Evolutionary conservation across 1,140 invertebrate genomes (phyloP).

Genomic region (Leguminivora glycinivorella): DNA sequence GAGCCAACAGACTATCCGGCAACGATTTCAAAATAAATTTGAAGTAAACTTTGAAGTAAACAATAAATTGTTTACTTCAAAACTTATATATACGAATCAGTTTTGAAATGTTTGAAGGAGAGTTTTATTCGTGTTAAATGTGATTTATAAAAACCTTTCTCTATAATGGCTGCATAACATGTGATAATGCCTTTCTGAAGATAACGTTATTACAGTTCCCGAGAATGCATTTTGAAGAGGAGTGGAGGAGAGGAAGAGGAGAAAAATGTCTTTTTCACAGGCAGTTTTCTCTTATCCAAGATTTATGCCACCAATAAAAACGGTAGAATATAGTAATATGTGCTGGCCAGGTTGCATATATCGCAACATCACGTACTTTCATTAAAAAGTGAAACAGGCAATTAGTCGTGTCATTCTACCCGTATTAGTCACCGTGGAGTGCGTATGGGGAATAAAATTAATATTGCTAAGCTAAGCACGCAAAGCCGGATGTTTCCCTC

Average conservation of each 20-base stretch:
- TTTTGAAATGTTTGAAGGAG: constrained; percentile 40
- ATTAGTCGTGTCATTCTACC: constrained; percentile 11
- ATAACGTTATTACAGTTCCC: too few relatives aligned
- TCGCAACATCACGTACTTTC: neutral
- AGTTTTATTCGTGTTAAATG: neutral
- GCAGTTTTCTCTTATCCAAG: too few relatives aligned
- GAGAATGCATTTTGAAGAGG: too few relatives aligned
- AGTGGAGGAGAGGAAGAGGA: too few relatives aligned
- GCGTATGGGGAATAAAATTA: constrained; percentile 20
- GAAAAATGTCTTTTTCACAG: too few relatives aligned
- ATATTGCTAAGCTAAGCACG: constrained; percentile 23
- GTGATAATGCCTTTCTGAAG: too few relatives aligned
- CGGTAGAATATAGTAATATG: neutral
- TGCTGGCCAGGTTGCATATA: neutral
- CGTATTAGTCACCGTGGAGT: constrained; percentile 1
- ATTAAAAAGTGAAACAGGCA: neutral
- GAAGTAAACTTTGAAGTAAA: too few relatives aligned
- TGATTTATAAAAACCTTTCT: neutral
- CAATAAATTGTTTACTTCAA: constrained; percentile 64
- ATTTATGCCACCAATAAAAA: neutral
- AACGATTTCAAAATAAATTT: constrained; percentile 48
- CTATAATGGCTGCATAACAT: too few relatives aligned
- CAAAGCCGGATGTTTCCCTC: constrained; percentile 22
- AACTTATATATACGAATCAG: constrained; percentile 55
- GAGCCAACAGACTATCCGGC: constrained; percentile 49